Conservation (phyloP, 2,888 invertebrate genomes). For the Philopedon plagiatum region DNA sequence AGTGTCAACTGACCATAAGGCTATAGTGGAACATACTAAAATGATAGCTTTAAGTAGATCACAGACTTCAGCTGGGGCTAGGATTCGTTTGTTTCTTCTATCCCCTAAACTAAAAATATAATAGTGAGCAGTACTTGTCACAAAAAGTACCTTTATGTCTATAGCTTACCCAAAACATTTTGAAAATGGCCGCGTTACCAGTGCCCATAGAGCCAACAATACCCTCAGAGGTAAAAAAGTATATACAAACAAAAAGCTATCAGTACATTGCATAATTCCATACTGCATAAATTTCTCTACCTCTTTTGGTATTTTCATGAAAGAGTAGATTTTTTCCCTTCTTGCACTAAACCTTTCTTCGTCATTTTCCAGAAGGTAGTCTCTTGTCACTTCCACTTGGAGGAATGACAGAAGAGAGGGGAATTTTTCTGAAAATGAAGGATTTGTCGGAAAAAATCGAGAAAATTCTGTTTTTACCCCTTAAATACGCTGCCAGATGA, state of each 20-base stretch:
- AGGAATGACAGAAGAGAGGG: conserved; percentile 78
- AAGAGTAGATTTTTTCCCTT: conserved; percentile 96
- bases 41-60: conserved; percentile 95
- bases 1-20: conserved; percentile 95
- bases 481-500: no score
- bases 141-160: neutral
- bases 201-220: conserved; percentile 86
- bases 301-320: conserved; percentile 95
- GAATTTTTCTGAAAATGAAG: conserved; percentile 61
- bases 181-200: conserved; percentile 81
- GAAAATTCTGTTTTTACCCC: no score
- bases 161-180: conserved; percentile 80
- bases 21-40: conserved; percentile 83
- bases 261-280: conserved; percentile 96
- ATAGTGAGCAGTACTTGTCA: neutral
- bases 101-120: conserved; percentile 59
- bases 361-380: conserved; percentile 95
- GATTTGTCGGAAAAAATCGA: no score
- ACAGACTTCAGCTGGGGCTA: conserved; percentile 94
- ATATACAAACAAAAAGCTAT: conserved; percentile 97
- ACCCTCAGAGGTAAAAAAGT: conserved; percentile 97
- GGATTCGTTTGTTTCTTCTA: conserved; percentile 72
- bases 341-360: conserved; percentile 95
- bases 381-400: conserved; percentile 89
- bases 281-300: conserved; percentile 93